These are phyloP conservation scores for Zaprionus capensis DNA, from an alignment of 1,140 invertebrate genomes.

Conservation along the genomic window DNA sequence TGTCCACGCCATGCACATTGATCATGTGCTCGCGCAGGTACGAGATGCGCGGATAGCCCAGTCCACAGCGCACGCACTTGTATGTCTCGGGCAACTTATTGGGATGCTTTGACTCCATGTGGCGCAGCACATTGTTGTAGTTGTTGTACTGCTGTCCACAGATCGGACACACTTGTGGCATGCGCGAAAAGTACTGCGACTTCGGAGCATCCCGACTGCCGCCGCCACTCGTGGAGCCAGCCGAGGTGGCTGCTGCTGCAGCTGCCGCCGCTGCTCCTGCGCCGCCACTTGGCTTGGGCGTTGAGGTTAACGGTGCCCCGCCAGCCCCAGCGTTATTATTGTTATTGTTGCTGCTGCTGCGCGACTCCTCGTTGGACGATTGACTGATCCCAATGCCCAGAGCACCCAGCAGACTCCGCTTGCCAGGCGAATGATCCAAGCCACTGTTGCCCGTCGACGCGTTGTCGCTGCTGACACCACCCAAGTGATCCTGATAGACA, in stretches of 20 bases:
- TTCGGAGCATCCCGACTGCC: conserved; percentile 57
- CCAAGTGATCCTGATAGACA: conserved; percentile 81
- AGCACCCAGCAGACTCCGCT: conserved; percentile 58
- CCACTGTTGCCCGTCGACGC: conserved; percentile 57
- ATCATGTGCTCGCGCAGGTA: conserved; percentile 83
- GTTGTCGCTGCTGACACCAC: conserved; percentile 73
- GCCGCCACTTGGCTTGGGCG: conserved; percentile 25
- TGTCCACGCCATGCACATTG: conserved; percentile 74
- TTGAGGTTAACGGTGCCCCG: conserved; percentile 29
- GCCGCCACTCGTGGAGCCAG: conserved; percentile 8
- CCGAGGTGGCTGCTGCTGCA: neutral
- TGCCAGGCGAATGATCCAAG: conserved; percentile 69
- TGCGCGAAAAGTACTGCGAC: conserved; percentile 79
- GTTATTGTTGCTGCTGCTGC: conserved; percentile 55
- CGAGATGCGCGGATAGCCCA: conserved; percentile 78
- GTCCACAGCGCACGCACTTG: conserved; percentile 77
- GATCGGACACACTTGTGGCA: conserved; percentile 83
- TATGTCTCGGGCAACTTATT: conserved; percentile 83
- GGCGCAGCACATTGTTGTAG: conserved; percentile 83
- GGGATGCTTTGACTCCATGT: conserved; percentile 84
- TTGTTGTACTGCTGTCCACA: conserved; percentile 84
- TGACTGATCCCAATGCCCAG: conserved; percentile 63
- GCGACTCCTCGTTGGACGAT: conserved; percentile 72
- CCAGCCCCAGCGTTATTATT: conserved; percentile 12
- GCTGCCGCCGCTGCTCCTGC: neutral